Base-by-base conservation (phyloP, 2,888 invertebrate species). In the Chouioia cunea region DNA sequence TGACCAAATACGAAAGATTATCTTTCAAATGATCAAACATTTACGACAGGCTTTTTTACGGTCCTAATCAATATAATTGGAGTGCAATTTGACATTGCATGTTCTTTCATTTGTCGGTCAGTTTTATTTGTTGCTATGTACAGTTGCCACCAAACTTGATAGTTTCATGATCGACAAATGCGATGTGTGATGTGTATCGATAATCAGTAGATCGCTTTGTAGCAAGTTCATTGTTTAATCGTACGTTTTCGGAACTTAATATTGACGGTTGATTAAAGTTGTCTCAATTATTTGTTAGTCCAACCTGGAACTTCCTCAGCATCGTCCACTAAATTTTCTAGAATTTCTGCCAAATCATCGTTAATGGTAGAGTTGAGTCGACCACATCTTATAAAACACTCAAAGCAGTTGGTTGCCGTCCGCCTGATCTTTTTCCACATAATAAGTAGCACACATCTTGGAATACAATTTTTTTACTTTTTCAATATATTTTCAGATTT, bases 381-480 rank as follows among this genome's bases (percentile, higher is more conserved):
- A 22, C 72, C 66, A 52, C 77, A 77, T 65, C 65, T 72, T 44
- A 62, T 36, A n/a, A 75, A 60, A 12, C 71, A 76, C 63, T 65
- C 52, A 10, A 73, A 59, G 66, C 77, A 77, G 58, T 66, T 74
- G 53, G 68, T 22, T 46, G 75, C 57, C 53, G 74, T 66, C 36
- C 70, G 64, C 65, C 59, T 75, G 54, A 73, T 75, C 70, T 75
- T 73, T 57, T 75, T 78, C 79, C 79, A 79, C 79, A 79, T 79
- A 79, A 78, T 78, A 78, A 76, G 59, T 66, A 59, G 54, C 76
- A 44, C 73, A 77, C 79, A 79, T 79, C 74, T 78, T 79, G 77
- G 65, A 36, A 36, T 36, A 36, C 6, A 36, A 10, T 36, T 36
- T 36, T 66, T 67, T 53, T 47, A 20, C 36, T 65, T 65, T 52